phyloP scores from a whole-genome alignment of 2,888 invertebrate genomes.

The Chironomus tentans region DNA sequence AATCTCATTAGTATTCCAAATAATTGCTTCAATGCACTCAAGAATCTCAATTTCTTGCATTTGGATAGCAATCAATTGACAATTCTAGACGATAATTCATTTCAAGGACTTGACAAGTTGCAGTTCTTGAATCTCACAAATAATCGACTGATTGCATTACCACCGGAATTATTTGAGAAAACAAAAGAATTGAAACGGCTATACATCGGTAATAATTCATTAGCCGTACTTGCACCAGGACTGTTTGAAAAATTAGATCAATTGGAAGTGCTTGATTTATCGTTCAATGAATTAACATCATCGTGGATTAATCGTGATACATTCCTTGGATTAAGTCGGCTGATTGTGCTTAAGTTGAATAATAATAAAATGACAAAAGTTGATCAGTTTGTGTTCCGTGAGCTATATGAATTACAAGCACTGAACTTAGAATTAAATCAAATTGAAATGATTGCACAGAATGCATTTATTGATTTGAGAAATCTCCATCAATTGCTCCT shows the following conservation, averaged over 20 bases:
- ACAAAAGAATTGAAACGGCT: constrained; percentile 63
- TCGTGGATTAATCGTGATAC: constrained; percentile 69
- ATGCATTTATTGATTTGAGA: constrained; percentile 64
- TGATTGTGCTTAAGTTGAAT: constrained; percentile 65
- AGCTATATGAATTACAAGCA: constrained; percentile 64
- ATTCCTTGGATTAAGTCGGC: constrained; percentile 61
- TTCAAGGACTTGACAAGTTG: constrained; percentile 59
- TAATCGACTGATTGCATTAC: constrained; percentile 66
- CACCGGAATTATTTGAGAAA: constrained; percentile 66
- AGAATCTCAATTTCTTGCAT: constrained; percentile 58
- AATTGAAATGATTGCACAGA: constrained; percentile 59
- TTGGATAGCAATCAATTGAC: constrained; percentile 69
- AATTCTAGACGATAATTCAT: constrained; percentile 62
- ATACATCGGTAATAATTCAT: constrained; percentile 66
- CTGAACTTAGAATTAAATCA: constrained; percentile 64
- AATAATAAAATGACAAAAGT: constrained; percentile 63
- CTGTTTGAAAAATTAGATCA: constrained; percentile 64
- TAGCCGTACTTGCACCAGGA: constrained; percentile 65
- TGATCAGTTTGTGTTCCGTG: constrained; percentile 62
- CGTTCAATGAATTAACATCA: constrained; percentile 64
- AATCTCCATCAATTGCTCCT: constrained; percentile 68
- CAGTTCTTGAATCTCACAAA: constrained; percentile 68
- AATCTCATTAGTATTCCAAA: constrained; percentile 61
- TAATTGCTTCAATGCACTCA: constrained; percentile 59
- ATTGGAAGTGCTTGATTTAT: constrained; percentile 62